Evolutionary conservation across 1,140 invertebrate species (phyloP).

Genomic region (Platyura marginata): DNA sequence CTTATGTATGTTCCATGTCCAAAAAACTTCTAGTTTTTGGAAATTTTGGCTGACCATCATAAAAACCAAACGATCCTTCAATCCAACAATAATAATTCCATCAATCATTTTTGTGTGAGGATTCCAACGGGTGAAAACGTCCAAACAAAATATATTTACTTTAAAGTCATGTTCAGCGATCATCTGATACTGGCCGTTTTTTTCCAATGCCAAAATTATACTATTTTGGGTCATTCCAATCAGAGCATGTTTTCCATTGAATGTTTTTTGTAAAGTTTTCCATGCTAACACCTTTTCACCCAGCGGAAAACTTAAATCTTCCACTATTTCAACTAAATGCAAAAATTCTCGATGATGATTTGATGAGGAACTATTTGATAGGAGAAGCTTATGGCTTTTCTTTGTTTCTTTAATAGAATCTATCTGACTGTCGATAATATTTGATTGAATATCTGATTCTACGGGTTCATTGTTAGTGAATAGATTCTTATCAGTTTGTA

Average conservation of each 20-base stretch:
- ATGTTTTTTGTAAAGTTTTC: constrained; percentile 11
- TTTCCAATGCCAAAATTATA: constrained; percentile 1
- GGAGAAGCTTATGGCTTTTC: no score
- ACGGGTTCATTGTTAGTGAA: no score
- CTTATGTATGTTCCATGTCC: constrained; percentile 12
- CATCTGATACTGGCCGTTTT: constrained; percentile 4
- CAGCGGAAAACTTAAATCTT: constrained; percentile 10
- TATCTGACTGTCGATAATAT: neutral
- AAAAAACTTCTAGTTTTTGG: constrained; percentile 4
- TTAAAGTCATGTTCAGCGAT: constrained; percentile 3
- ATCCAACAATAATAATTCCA: constrained; percentile 10
- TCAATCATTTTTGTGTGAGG: constrained; percentile 7
- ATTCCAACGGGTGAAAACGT: constrained; percentile 12
- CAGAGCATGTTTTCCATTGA: constrained; percentile 11
- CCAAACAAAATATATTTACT: constrained; percentile 4
- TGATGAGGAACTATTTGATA: constrained; percentile 6
- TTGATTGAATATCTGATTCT: neutral
- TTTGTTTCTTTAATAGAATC: constrained; percentile 2
- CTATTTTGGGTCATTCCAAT: constrained; percentile 7
- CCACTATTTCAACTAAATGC: constrained; percentile 12
- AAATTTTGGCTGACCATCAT: constrained; percentile 7
- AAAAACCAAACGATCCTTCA: constrained; percentile 10
- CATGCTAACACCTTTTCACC: constrained; percentile 13
- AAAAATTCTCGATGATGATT: constrained; percentile 12
- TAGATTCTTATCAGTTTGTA: no score